Evolutionary conservation across 2,113 vertebrate species (phyloP).

Genomic region (Nycticorax nycticorax): DNA sequence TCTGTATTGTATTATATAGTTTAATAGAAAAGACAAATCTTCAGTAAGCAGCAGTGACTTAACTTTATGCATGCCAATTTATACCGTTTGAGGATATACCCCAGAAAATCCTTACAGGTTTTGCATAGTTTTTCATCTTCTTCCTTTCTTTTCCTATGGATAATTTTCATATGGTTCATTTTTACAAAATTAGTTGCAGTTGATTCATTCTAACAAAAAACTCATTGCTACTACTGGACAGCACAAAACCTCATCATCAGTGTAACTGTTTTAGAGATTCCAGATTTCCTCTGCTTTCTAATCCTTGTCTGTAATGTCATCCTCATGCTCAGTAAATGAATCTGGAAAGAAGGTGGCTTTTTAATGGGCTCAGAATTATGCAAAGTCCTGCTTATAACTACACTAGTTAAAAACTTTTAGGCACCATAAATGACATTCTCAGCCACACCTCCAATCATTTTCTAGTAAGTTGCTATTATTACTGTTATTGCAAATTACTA

Average conservation of each 20-base stretch:
- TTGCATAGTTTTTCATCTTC: not conserved
- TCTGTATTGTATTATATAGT: not conserved
- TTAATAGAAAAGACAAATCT: not conserved
- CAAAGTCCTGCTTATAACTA: not conserved
- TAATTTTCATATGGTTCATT: not conserved
- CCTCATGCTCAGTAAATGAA: not conserved
- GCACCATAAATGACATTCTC: not conserved
- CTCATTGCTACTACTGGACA: not conserved
- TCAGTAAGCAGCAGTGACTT: not conserved
- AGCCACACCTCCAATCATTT: not conserved
- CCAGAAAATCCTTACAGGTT: not conserved
- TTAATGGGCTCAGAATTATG: not conserved
- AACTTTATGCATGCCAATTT: not conserved
- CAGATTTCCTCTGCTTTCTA: not conserved
- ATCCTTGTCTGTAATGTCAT: not conserved
- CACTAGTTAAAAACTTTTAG: not conserved
- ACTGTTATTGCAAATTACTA: not conserved
- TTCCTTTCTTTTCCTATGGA: not conserved
- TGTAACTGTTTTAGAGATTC: not conserved
- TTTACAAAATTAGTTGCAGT: not conserved
- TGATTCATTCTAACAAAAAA: not conserved
- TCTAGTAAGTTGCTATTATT: not conserved
- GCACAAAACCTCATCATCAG: not conserved
- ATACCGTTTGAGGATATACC: not conserved
- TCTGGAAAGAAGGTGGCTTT: not conserved